Evolutionary conservation across 2,113 vertebrate genomes (phyloP).

Genomic region (Cyanocitta stelleri): DNA sequence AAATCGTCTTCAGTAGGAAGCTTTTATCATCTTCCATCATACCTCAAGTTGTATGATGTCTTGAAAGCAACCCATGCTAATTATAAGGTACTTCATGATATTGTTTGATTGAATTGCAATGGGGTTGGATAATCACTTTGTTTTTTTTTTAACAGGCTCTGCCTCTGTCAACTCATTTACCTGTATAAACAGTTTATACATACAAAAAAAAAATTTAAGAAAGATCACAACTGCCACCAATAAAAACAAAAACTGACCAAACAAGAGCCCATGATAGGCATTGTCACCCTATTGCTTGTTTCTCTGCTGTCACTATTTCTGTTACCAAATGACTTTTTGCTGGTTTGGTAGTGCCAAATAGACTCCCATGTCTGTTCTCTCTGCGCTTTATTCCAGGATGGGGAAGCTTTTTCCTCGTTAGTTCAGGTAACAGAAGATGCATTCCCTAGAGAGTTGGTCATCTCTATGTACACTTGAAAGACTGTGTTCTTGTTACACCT

Average conservation of each 20-base stretch:
- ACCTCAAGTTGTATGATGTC: conserved; percentile 93
- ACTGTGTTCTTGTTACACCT: not conserved
- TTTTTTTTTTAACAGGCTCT: not conserved
- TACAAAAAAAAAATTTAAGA: not conserved
- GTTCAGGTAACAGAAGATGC: not conserved
- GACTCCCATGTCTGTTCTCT: not conserved
- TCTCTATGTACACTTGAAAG: not conserved
- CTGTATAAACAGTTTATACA: not conserved
- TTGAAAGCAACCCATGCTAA: conserved; percentile 96
- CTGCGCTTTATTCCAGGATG: not conserved
- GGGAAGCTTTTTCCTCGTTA: not conserved
- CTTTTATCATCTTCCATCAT: conserved; percentile 94
- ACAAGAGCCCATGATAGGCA: accelerated
- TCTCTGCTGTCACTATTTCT: not conserved
- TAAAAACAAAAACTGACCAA: not conserved
- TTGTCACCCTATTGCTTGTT: not conserved
- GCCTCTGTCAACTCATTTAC: not conserved
- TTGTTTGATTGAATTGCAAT: not conserved
- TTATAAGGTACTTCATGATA: conserved; percentile 82
- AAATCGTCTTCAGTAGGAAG: conserved; percentile 90
- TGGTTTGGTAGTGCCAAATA: not conserved
- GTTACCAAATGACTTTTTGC: not conserved
- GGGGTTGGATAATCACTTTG: not conserved
- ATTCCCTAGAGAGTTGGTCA: not conserved
- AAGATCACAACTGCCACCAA: not conserved